A percentile compares a stretch with the other conserved stretches of the same genome.
Evolutionary conservation across 2,797 vertebrate species (phyloP).

Genomic region (Smutsia temminckii): DNA sequence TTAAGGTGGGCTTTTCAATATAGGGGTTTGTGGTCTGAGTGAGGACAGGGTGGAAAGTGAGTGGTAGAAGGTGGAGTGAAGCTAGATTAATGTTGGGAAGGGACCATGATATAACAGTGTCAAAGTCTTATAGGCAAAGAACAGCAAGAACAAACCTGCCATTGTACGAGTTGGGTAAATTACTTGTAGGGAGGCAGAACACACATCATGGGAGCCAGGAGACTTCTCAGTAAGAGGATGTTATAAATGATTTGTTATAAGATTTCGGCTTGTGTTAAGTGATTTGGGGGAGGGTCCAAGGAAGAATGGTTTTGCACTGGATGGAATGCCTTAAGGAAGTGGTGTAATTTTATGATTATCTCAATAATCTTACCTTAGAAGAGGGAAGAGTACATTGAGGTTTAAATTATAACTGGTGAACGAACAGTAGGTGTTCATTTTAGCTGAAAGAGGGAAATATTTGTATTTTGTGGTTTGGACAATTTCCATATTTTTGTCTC

Average conservation of each 20-base stretch:
- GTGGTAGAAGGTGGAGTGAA: accelerated
- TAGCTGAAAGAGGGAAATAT: neutral
- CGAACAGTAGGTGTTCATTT: neutral
- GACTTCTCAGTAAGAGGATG: neutral
- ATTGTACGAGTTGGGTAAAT: neutral
- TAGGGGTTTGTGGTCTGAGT: neutral
- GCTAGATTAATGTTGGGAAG: neutral
- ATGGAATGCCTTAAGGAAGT: neutral
- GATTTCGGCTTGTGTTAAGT: neutral
- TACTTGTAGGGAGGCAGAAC: neutral
- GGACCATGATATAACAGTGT: neutral
- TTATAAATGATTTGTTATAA: neutral
- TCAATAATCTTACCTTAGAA: neutral
- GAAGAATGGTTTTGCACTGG: neutral
- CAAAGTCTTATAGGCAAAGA: neutral
- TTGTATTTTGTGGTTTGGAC: neutral
- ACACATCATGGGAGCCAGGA: neutral
- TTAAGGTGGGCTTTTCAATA: neutral
- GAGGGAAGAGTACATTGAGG: neutral
- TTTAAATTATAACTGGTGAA: neutral
- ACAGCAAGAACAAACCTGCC: neutral
- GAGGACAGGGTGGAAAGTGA: neutral
- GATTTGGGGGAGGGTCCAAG: neutral
- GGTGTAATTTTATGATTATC: neutral
- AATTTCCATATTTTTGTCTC: neutral